Conservation (phyloP, 1,140 invertebrate species). For the Marisa cornuarietis region DNA sequence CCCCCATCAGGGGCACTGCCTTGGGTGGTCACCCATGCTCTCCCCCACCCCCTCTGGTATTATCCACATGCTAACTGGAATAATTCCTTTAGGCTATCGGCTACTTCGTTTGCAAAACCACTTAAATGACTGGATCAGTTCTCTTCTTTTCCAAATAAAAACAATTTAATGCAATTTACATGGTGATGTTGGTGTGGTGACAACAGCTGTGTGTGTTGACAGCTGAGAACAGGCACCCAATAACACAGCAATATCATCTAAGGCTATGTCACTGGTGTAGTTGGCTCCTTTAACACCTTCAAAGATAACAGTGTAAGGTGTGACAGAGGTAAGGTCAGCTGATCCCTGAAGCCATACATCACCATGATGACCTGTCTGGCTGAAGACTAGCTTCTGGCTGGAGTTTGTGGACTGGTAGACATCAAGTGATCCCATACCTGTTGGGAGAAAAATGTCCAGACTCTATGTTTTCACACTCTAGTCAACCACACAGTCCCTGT, state of each 20-base stretch:
- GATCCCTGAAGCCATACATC: constrained; percentile 37
- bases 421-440: constrained; percentile 45
- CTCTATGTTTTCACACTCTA: not conserved
- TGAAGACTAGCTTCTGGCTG: constrained; percentile 13
- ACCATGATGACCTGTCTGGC: constrained; percentile 32
- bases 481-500: no score
- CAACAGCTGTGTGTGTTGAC: not conserved
- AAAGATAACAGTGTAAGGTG: constrained; percentile 27
- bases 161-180: no score
- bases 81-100: no score
- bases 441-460: not conserved
- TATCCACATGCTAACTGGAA: no score
- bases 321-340: constrained; percentile 21
- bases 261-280: constrained; percentile 33
- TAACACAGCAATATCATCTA: constrained; percentile 30
- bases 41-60: no score
- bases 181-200: not conserved
- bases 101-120: not conserved
- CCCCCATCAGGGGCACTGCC: no score
- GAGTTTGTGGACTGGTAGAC: constrained; percentile 45
- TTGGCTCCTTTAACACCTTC: constrained; percentile 31
- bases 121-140: no score
- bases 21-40: no score
- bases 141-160: no score
- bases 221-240: constrained; percentile 17